Evolutionary conservation across 53 echinoderm and acorn worm species (phyloP).

Genomic region (Temnopleurus reevesii): DNA sequence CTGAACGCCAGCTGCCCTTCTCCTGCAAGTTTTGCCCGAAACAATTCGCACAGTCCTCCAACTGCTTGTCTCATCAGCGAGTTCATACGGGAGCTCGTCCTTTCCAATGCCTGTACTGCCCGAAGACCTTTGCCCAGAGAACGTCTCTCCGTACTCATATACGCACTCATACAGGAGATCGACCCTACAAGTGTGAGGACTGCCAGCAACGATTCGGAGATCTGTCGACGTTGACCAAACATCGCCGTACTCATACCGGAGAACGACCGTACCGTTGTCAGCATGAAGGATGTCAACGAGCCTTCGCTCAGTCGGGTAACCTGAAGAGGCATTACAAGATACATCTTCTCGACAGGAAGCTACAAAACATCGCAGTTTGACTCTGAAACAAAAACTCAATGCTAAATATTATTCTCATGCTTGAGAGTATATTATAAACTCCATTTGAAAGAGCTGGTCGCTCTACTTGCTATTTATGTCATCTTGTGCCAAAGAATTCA

Average conservation of each 20-base stretch:
- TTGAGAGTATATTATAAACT: no score
- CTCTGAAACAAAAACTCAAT: neutral
- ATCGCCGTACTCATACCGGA: slow-evolving; percentile 54
- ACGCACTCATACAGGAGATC: slow-evolving; percentile 54
- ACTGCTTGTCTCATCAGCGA: slow-evolving; percentile 30
- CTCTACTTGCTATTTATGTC: no score
- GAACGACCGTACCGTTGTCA: slow-evolving; percentile 51
- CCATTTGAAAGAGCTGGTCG: no score
- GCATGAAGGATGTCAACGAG: slow-evolving; percentile 21
- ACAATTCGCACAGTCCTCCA: slow-evolving; percentile 46
- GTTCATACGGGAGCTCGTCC: slow-evolving; percentile 40
- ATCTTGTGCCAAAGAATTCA: no score
- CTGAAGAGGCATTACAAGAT: slow-evolving; percentile 48
- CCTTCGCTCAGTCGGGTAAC: slow-evolving; percentile 55
- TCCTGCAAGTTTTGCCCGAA: slow-evolving; percentile 40
- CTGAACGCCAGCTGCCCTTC: neutral
- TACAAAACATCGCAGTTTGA: neutral
- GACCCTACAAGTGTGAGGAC: slow-evolving; percentile 32
- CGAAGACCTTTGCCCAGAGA: slow-evolving; percentile 47
- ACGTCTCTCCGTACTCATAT: slow-evolving; percentile 57
- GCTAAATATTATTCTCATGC: neutral
- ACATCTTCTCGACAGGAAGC: slow-evolving; percentile 8
- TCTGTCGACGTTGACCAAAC: slow-evolving; percentile 56
- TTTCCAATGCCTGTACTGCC: slow-evolving; percentile 34
- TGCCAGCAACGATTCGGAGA: slow-evolving; percentile 54